Conservation (phyloP, 2,888 invertebrate species). For the Scelioninae gen. 2 region DNA sequence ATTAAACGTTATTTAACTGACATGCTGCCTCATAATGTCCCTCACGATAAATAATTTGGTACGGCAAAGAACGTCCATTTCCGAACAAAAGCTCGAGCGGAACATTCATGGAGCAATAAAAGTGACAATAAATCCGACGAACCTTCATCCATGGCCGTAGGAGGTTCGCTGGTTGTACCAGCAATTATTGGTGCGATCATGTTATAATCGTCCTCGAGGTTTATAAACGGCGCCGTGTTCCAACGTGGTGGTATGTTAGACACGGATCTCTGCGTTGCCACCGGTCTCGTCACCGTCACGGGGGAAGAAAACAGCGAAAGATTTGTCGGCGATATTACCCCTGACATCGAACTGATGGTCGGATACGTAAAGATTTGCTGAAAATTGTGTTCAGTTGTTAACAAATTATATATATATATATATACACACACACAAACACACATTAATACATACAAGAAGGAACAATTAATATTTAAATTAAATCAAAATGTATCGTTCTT, state of each 20-base stretch:
- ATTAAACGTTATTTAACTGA: conserved; percentile 8
- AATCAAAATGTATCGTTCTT: too few relatives aligned
- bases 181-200: conserved; percentile 88
- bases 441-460: too few relatives aligned
- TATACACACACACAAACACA: too few relatives aligned
- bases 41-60: conserved; percentile 15
- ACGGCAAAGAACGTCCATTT: conserved; percentile 12
- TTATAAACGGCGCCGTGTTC: conserved; percentile 90
- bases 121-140: conserved; percentile 39
- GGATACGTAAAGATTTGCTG: conserved; percentile 94
- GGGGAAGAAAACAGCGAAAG: conserved; percentile 88
- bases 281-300: conserved; percentile 81
- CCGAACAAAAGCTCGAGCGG: conserved; percentile 12
- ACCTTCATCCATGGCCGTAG: conserved; percentile 74
- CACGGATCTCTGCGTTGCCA: conserved; percentile 81
- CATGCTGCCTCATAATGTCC: conserved; percentile 2
- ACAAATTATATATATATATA: background rate
- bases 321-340: conserved; percentile 92
- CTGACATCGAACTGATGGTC: conserved; percentile 89
- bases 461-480: too few relatives aligned
- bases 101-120: background rate
- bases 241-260: conserved; percentile 81
- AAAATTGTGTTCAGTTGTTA: background rate
- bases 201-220: conserved; percentile 95
- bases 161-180: conserved; percentile 75